Evolutionary conservation across 2,888 invertebrate species (phyloP).

Genomic region (Acleris holmiana): DNA sequence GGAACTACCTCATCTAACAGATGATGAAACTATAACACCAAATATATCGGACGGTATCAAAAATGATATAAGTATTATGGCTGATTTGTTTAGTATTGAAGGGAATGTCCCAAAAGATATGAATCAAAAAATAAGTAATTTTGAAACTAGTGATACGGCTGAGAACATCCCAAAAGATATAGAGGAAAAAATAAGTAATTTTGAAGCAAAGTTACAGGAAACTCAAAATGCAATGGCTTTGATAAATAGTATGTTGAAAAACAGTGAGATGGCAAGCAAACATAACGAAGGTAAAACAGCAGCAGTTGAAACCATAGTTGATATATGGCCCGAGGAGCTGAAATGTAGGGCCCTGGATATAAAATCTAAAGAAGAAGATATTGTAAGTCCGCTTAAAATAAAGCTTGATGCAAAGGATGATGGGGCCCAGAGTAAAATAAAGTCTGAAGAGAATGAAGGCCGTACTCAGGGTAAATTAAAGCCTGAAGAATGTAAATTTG

Average conservation of each 20-base stretch:
- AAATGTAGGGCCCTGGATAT: too few species aligned
- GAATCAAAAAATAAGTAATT: background rate
- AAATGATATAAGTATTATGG: slow-evolving; percentile 39
- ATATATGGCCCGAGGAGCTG: background rate
- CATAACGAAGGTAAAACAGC: background rate
- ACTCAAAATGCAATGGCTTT: slow-evolving; percentile 63
- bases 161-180: slow-evolving; percentile 60
- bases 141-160: slow-evolving; percentile 31
- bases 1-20: slow-evolving; percentile 56
- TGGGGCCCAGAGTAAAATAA: too few species aligned
- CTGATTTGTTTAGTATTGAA: slow-evolving; percentile 46
- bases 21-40: slow-evolving; percentile 43
- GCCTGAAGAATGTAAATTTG: background rate
- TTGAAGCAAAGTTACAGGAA: slow-evolving; percentile 52
- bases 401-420: too few species aligned
- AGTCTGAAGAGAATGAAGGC: too few species aligned
- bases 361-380: too few species aligned
- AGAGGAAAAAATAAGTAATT: background rate
- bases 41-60: slow-evolving; percentile 25
- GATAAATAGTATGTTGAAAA: slow-evolving; percentile 60
- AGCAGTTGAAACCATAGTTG: background rate
- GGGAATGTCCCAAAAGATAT: slow-evolving; percentile 61
- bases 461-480: background rate
- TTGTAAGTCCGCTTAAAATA: too few species aligned
- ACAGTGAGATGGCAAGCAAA: background rate